Conservation (phyloP, 2,888 invertebrate genomes). For the Oxyteleia sp. region DNA sequence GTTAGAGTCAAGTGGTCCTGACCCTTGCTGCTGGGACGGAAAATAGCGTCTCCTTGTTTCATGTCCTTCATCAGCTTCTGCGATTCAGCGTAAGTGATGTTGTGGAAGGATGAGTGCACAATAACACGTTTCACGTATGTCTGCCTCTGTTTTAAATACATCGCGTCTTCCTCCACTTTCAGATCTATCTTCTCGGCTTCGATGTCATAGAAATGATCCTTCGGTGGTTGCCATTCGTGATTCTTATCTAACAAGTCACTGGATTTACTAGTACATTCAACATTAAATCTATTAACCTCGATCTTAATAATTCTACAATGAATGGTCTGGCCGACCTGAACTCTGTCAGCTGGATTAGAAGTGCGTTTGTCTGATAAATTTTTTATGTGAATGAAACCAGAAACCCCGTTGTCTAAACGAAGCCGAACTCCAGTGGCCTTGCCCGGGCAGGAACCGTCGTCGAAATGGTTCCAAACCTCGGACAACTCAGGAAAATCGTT, state of each 20-base stretch:
- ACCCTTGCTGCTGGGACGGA: conserved; percentile 99
- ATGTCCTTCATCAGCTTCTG: conserved; percentile 96
- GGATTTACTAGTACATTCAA: conserved; percentile 97
- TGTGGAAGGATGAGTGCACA: conserved; percentile 98
- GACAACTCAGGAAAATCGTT: conserved; percentile 98
- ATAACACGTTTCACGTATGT: conserved; percentile 98
- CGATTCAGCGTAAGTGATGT: conserved; percentile 97
- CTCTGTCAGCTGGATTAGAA: conserved; percentile 96
- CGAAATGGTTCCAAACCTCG: conserved; percentile 99
- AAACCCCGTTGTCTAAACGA: conserved; percentile 96
- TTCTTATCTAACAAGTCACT: conserved; percentile 97
- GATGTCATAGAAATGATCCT: conserved; percentile 97
- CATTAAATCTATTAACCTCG: conserved; percentile 96
- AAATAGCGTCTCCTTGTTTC: conserved; percentile 98
- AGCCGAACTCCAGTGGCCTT: conserved; percentile 97
- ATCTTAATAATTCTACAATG: conserved; percentile 98
- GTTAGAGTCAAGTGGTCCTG: conserved; percentile 98
- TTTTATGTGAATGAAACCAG: conserved; percentile 97
- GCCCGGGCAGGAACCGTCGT: conserved; percentile 98
- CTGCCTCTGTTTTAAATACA: conserved; percentile 94
- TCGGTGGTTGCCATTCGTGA: conserved; percentile 95
- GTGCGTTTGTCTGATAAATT: conserved; percentile 98
- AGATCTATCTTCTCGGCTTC: conserved; percentile 94
- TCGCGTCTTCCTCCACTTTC: conserved; percentile 93
- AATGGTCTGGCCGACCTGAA: conserved; percentile 94